Evolutionary conservation across 1,140 invertebrate species (phyloP).

Genomic region (Panagrolaimus sp.): DNA sequence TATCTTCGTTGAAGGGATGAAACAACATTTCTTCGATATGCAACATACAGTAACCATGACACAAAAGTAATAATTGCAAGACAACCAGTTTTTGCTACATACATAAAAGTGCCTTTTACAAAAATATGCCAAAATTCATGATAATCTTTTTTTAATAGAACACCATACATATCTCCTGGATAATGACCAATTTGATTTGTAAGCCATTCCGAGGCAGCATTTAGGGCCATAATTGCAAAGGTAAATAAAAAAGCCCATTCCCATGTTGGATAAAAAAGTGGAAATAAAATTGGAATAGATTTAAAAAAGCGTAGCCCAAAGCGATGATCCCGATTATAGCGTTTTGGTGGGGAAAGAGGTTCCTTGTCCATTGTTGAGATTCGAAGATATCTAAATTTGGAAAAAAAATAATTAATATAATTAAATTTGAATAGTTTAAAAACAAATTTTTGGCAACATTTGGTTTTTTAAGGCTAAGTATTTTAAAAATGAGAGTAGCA

Average conservation of each 20-base stretch:
- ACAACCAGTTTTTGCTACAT: conserved; percentile 23
- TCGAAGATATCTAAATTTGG: conserved; percentile 5
- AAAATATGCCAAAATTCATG: conserved; percentile 33
- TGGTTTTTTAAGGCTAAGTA: too few species aligned
- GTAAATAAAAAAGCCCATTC: background rate
- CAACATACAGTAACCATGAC: conserved; percentile 39
- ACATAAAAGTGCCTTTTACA: conserved; percentile 29
- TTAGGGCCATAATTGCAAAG: background rate
- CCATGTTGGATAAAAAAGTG: background rate
- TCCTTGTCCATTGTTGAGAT: conserved; percentile 5
- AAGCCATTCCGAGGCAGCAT: background rate
- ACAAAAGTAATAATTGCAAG: conserved; percentile 30
- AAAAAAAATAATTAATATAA: too few species aligned
- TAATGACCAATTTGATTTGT: background rate
- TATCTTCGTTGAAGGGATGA: conserved; percentile 32
- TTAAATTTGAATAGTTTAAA: too few species aligned
- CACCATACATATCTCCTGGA: conserved; percentile 32
- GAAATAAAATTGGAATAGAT: background rate
- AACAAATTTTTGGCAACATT: too few species aligned
- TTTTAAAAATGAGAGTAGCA: too few species aligned
- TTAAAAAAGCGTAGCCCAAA: background rate
- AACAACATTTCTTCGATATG: conserved; percentile 33
- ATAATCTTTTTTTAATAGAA: conserved; percentile 25
- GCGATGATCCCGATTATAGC: background rate
- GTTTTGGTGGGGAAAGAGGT: background rate